Conservation (phyloP, 2,888 invertebrate species). For the Calameuta idolon region DNA sequence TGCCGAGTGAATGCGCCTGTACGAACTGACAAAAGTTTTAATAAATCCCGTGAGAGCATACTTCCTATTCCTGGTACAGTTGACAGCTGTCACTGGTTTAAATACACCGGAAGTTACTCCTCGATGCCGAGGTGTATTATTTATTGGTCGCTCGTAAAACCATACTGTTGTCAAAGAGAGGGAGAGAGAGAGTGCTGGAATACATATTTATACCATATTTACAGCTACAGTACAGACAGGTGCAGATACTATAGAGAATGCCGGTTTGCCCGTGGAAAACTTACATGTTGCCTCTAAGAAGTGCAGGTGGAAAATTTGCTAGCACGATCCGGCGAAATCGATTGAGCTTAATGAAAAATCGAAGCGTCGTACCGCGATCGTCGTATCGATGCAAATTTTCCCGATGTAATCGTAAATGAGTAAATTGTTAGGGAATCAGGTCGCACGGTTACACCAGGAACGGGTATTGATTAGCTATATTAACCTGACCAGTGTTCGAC, state of each 20-base stretch:
- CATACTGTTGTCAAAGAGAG: neutral
- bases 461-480: neutral
- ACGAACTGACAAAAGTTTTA: constrained; percentile 33
- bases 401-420: neutral
- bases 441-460: neutral
- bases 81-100: constrained; percentile 42
- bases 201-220: neutral
- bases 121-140: constrained; percentile 33
- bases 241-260: neutral
- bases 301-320: neutral
- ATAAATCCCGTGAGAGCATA: constrained; percentile 41
- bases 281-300: neutral
- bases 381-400: neutral
- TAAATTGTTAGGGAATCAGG: neutral
- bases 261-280: no score
- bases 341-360: neutral
- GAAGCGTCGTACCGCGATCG: neutral
- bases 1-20: neutral
- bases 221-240: neutral
- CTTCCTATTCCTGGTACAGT: constrained; percentile 35
- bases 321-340: neutral
- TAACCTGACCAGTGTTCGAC: neutral
- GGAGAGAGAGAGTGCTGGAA: neutral
- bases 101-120: constrained; percentile 32
- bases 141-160: constrained; percentile 31